phyloP scores from a whole-genome alignment of 2,113 vertebrate genomes.

The Callospermophilus lateralis region DNA sequence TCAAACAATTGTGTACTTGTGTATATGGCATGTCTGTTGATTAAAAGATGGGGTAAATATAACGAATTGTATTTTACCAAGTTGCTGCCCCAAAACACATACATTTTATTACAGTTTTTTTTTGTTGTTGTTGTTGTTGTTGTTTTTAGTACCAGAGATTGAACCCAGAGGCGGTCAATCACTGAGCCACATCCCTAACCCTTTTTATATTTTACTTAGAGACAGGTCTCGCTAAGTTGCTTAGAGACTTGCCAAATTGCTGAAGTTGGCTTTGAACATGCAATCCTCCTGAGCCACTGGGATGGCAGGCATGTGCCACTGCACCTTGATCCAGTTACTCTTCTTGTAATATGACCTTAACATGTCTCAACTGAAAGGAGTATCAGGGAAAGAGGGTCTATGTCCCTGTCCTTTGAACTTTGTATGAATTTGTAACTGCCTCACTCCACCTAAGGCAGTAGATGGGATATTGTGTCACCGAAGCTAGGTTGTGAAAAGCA shows the following conservation, averaged over 20 bases:
- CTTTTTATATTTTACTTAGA: no score
- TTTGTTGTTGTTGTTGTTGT: no score
- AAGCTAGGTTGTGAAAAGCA: neutral
- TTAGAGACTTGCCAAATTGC: no score
- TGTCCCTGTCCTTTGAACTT: neutral
- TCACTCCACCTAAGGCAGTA: neutral
- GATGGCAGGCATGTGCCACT: no score
- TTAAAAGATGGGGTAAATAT: neutral
- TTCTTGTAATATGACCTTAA: neutral
- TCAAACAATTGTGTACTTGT: neutral
- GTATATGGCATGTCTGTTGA: neutral
- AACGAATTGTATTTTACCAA: neutral
- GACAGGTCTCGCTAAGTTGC: no score
- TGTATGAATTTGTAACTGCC: neutral
- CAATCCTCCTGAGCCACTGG: no score
- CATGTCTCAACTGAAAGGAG: neutral
- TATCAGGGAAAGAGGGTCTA: neutral
- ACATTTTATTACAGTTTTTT: neutral
- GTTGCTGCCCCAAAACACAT: neutral
- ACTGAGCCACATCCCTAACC: no score
- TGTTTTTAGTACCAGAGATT: no score
- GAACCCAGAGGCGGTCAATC: no score
- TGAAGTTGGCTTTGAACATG: no score
- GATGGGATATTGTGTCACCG: neutral
- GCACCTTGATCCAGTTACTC: neutral